Evolutionary conservation across 2,888 invertebrate species (phyloP), one percentile per base, ranked within the genome.

Genomic region (Hypercompe scribonia): DNA sequence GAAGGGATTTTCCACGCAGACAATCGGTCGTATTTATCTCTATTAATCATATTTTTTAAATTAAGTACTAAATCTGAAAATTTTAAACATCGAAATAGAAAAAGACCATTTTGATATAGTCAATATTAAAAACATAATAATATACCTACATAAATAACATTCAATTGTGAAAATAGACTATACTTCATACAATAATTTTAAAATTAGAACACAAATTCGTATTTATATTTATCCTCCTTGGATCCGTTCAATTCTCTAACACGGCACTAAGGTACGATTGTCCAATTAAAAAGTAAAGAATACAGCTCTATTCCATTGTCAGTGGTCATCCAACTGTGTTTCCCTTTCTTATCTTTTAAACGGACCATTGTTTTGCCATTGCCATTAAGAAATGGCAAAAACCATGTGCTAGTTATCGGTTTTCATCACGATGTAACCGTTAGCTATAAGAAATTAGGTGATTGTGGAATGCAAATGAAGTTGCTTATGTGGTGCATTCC

Each of bases 281-380:
- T 78, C 73, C 83, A 84, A 85, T 86, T 84, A 85, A 74, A 73
- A 28, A 73, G 65, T 73, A 70, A 76, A 81, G 81, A 72, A 50
- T 68, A 76, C 68, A 64, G 70, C 31, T 76, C 81, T 74, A 73
- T 58, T 58, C 81, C 71, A 84, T 84, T 84, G 83, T 84, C 75
- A 70, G 71, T 68, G 76, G 73, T 66, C 81, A 78, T 39, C 76
- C 81, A 68, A 83, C 68, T 84, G 85, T 84, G 66, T 74, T 78
- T 83, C 83, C 61, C 83, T 83, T 69, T 73, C 70, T 72, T 72
- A 69, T 74, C 70, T 75, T 70, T 39, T 46, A 76, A 71, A 67
- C 67, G 33, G 72, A 42, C 81, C 65, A 81, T 84, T 82, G 78
- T 79, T 73, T 82, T 77, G 79, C 72, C 84, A 79, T 71, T 71